These are phyloP conservation scores for Brachionus manjavacas DNA, from an alignment of 1,140 invertebrate genomes.

Conservation along the genomic window DNA sequence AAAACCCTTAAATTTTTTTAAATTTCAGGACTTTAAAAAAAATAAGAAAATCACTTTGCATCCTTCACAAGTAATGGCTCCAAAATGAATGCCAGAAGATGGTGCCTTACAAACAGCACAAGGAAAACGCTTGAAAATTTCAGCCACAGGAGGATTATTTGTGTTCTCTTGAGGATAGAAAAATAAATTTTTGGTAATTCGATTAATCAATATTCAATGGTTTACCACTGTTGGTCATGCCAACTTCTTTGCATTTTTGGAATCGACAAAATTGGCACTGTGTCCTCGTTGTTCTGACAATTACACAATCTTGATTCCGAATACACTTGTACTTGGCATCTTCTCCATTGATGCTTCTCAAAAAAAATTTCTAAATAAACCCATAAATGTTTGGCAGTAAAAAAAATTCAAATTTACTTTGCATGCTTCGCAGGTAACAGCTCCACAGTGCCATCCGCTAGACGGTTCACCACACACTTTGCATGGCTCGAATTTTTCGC, in stretches of 20 bases:
- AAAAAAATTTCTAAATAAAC: constrained; percentile 56
- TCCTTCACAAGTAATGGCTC: constrained; percentile 91
- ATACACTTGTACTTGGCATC: constrained; percentile 53
- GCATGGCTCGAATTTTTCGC: constrained; percentile 46
- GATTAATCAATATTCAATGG: neutral
- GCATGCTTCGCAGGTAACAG: constrained; percentile 58
- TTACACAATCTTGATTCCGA: constrained; percentile 50
- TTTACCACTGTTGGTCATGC: constrained; percentile 93
- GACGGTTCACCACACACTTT: constrained; percentile 55
- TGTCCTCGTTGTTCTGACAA: constrained; percentile 55
- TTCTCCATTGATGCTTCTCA: constrained; percentile 52
- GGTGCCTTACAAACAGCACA: constrained; percentile 79
- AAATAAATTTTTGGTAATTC: neutral
- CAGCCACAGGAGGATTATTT: constrained; percentile 37
- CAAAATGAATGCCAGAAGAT: constrained; percentile 91
- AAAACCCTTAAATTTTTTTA: constrained; percentile 40
- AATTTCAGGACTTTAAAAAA: neutral
- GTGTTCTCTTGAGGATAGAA: neutral
- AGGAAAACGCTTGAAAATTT: constrained; percentile 47
- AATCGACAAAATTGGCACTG: constrained; percentile 95
- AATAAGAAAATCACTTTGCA: constrained; percentile 73
- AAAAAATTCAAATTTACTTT: constrained; percentile 49
- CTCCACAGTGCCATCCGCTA: constrained; percentile 57
- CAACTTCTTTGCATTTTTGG: constrained; percentile 95
- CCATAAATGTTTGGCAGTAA: neutral